These are phyloP conservation scores for Bombus polaris DNA, from an alignment of 1,140 invertebrate genomes.

Conservation along the genomic window DNA sequence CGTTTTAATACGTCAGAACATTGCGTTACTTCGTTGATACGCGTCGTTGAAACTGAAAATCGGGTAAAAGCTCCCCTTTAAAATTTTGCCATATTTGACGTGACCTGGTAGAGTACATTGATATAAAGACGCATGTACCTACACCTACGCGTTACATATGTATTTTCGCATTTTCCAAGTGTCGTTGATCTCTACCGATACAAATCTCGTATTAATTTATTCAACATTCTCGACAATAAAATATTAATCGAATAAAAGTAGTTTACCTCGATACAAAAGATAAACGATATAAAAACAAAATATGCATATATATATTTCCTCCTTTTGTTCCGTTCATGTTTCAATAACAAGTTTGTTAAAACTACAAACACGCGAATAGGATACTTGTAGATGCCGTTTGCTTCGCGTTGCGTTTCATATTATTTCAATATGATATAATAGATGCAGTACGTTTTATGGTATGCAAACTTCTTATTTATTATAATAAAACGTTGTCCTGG, in stretches of 20 bases:
- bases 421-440: not conserved
- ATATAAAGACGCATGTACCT: not conserved
- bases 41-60: not conserved
- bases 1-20: too few relatives aligned
- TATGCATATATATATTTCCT: too few relatives aligned
- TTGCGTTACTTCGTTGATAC: not conserved
- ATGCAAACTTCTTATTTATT: slow-evolving; percentile 2
- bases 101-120: not conserved
- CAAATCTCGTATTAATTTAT: not conserved
- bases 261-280: not conserved
- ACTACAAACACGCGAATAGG: not conserved
- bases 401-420: not conserved
- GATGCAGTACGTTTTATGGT: not conserved
- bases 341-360: not conserved
- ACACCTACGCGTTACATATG: not conserved
- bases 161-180: not conserved
- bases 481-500: not conserved
- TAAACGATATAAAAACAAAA: not conserved
- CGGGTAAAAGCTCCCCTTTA: not conserved
- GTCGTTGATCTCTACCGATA: not conserved
- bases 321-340: not conserved
- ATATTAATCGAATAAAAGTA: not conserved
- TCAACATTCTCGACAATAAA: not conserved
- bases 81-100: not conserved
- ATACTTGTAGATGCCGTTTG: not conserved